These are phyloP conservation scores for Uloborus diversus DNA, from an alignment of 1,140 invertebrate species.

Conservation along the genomic window DNA sequence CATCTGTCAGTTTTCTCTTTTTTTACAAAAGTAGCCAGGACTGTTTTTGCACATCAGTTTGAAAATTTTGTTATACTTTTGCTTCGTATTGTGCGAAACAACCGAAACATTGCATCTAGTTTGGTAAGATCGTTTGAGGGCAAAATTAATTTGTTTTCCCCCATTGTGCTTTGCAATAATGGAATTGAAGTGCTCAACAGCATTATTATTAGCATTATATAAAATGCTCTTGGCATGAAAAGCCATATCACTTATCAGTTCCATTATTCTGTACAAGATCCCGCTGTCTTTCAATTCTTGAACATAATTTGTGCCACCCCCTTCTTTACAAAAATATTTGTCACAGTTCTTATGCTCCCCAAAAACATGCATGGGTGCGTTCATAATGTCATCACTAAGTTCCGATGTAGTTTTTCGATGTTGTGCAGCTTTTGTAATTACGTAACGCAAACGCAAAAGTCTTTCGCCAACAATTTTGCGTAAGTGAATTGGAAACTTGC, in stretches of 20 bases:
- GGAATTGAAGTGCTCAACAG: conserved; percentile 64
- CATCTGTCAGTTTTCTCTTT: neutral
- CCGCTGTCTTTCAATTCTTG: conserved; percentile 52
- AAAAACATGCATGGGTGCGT: conserved; percentile 63
- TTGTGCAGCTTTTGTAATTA: conserved; percentile 50
- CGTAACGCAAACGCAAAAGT: conserved; percentile 51
- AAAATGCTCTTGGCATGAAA: conserved; percentile 61
- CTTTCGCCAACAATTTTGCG: conserved; percentile 48
- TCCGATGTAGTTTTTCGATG: conserved; percentile 34
- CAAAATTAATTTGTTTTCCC: conserved; percentile 64
- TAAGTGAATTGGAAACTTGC: conserved; percentile 54
- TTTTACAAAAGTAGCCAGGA: neutral
- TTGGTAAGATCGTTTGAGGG: conserved; percentile 59
- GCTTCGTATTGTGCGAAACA: neutral
- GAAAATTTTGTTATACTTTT: neutral
- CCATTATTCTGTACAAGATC: neutral
- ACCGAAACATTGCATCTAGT: neutral
- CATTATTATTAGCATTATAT: conserved; percentile 64
- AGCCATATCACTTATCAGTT: neutral
- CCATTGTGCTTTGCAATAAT: conserved; percentile 62
- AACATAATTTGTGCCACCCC: conserved; percentile 58
- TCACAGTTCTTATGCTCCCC: conserved; percentile 69
- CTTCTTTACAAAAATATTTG: conserved; percentile 59
- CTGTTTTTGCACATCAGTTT: neutral
- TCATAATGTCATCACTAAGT: conserved; percentile 56